Percentiles rank a stretch among this genome's conserved stretches.
Evolutionary conservation across 2,888 invertebrate genomes (phyloP).

Genomic region (Xestia ashworthii): DNA sequence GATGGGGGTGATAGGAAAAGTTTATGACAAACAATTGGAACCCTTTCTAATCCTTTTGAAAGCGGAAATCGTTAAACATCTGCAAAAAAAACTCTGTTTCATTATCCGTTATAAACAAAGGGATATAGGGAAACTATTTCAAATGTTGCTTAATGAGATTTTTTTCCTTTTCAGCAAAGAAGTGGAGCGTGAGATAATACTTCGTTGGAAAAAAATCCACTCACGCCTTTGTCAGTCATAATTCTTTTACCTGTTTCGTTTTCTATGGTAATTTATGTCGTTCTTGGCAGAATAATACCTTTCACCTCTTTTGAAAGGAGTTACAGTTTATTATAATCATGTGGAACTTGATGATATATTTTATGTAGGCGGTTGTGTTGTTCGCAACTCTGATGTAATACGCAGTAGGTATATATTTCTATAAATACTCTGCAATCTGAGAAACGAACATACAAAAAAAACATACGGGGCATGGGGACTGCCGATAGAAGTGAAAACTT

Average conservation of each 20-base stretch:
- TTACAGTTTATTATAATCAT: background rate
- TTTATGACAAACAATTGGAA: no score
- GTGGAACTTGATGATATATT: background rate
- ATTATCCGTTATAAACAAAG: background rate
- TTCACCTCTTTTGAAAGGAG: constrained; percentile 4
- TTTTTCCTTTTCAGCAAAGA: background rate
- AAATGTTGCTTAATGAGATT: background rate
- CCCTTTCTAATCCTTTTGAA: no score
- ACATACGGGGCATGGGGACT: no score
- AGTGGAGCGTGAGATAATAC: background rate
- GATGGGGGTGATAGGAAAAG: background rate
- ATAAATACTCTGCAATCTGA: background rate
- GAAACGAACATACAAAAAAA: no score
- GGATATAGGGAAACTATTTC: background rate
- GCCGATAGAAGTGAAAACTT: no score
- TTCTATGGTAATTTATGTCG: constrained; percentile 8
- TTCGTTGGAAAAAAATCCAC: background rate
- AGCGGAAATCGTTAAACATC: background rate
- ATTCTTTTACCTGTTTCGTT: background rate
- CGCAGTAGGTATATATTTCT: background rate
- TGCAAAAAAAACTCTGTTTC: background rate
- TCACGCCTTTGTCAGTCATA: background rate
- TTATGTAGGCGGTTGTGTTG: background rate
- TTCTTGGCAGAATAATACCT: background rate
- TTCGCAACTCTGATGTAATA: background rate